Conservation (phyloP, 2,797 vertebrate genomes). For the Sciurus vulgaris region DNA sequence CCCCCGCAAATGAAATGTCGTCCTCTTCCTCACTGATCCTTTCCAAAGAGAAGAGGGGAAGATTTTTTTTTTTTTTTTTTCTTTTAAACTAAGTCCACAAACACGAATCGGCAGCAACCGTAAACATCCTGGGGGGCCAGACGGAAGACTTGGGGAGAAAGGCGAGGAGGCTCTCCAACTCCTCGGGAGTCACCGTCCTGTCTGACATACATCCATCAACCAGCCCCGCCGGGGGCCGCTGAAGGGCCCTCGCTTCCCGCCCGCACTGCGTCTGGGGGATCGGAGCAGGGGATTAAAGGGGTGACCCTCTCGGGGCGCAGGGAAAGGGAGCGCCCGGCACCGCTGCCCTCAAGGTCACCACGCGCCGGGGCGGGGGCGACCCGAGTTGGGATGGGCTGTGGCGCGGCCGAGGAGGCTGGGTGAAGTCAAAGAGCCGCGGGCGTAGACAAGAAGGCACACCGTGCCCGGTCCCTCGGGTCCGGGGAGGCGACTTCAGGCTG, state of each 20-base stretch:
- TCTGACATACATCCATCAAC: slow-evolving; percentile 48
- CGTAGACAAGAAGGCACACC: neutral
- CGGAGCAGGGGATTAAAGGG: slow-evolving; percentile 35
- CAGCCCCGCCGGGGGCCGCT: neutral
- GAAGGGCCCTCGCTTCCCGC: neutral
- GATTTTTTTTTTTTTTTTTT: neutral
- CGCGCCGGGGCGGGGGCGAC: slow-evolving; percentile 59
- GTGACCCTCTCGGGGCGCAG: slow-evolving; percentile 59
- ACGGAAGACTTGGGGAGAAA: neutral
- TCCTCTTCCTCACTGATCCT: slow-evolving; percentile 19
- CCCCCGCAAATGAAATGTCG: neutral
- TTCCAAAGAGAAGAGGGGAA: neutral
- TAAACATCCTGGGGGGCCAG: slow-evolving; percentile 40
- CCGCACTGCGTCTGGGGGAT: neutral
- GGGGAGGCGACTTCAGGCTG: slow-evolving; percentile 1
- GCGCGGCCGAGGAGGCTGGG: neutral
- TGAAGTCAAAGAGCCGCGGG: neutral
- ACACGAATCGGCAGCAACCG: slow-evolving; percentile 37
- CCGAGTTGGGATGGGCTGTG: slow-evolving; percentile 57
- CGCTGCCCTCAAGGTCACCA: slow-evolving; percentile 88
- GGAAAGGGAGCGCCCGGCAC: slow-evolving; percentile 56
- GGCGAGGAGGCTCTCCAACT: slow-evolving; percentile 55
- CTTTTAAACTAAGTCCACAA: slow-evolving; percentile 66
- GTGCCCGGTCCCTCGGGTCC: neutral
- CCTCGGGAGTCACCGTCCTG: slow-evolving; percentile 53